These are phyloP conservation scores for Diaphora mendica DNA, from an alignment of 2,888 invertebrate species.

Conservation along the genomic window DNA sequence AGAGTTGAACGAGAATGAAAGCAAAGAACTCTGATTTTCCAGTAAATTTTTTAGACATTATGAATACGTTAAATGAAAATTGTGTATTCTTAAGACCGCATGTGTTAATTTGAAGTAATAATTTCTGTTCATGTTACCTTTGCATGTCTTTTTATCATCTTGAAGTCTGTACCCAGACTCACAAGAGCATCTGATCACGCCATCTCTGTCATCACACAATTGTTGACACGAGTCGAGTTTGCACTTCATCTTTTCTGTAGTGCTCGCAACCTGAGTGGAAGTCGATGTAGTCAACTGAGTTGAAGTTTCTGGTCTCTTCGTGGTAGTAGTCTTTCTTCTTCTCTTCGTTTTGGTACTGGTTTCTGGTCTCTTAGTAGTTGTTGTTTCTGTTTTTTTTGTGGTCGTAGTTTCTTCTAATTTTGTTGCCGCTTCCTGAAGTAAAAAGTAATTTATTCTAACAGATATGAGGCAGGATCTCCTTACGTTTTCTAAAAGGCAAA, in stretches of 20 bases:
- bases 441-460: not conserved
- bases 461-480: not conserved
- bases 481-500: not conserved
- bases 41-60: not conserved
- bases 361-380: slow-evolving; percentile 52
- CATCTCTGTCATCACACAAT: slow-evolving; percentile 69
- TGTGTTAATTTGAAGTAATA: not conserved
- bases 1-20: no score
- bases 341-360: not conserved
- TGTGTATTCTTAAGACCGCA: not conserved
- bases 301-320: slow-evolving; percentile 52
- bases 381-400: slow-evolving; percentile 51
- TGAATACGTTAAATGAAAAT: not conserved
- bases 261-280: slow-evolving; percentile 45
- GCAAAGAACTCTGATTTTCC: no score
- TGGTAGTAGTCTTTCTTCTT: slow-evolving; percentile 15
- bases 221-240: slow-evolving; percentile 73
- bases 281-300: no score
- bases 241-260: slow-evolving; percentile 58
- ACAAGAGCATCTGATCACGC: slow-evolving; percentile 68
- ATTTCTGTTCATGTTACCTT: slow-evolving; percentile 58
- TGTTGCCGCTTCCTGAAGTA: slow-evolving; percentile 69
- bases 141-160: slow-evolving; percentile 72
- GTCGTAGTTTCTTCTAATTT: slow-evolving; percentile 57
- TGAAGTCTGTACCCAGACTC: slow-evolving; percentile 71